These are phyloP conservation scores for Hypanus sabinus DNA, from an alignment of 2,113 vertebrate genomes.

Conservation along the genomic window DNA sequence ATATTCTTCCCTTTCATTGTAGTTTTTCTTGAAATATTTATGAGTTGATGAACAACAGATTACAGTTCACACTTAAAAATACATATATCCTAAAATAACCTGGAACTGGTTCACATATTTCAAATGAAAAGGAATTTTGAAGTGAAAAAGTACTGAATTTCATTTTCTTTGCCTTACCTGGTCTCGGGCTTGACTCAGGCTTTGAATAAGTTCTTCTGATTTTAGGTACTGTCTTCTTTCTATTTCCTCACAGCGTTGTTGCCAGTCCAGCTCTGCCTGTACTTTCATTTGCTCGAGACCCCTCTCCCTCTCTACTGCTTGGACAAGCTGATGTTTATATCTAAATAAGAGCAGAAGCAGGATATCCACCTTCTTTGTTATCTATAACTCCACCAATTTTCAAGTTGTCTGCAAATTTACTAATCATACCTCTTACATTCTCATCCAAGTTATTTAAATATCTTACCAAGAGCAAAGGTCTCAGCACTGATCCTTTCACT, in stretches of 20 bases:
- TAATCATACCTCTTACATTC: no score
- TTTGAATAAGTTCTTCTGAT: conserved; percentile 62
- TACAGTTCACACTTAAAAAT: neutral
- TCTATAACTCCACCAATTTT: no score
- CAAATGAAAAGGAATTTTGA: neutral
- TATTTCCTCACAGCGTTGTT: conserved; percentile 55
- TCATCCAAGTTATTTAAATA: no score
- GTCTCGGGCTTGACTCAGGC: conserved; percentile 54
- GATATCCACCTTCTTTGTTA: neutral
- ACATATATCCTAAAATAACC: neutral
- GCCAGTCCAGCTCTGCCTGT: conserved; percentile 68
- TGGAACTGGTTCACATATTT: neutral
- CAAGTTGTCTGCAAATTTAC: no score
- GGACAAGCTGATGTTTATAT: conserved; percentile 63
- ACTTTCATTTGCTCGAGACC: conserved; percentile 57
- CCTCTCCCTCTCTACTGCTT: conserved; percentile 54
- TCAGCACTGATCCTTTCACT: no score
- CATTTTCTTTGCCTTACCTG: conserved; percentile 56
- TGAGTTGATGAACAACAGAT: neutral
- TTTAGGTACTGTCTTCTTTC: conserved; percentile 55
- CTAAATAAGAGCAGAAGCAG: conserved; percentile 46
- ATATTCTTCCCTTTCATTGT: neutral
- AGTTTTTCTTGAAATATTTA: neutral
- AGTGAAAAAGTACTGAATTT: neutral
- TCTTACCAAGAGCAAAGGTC: no score